Evolutionary conservation across 2,888 invertebrate species (phyloP).

Genomic region (Temnothorax ravouxi): DNA sequence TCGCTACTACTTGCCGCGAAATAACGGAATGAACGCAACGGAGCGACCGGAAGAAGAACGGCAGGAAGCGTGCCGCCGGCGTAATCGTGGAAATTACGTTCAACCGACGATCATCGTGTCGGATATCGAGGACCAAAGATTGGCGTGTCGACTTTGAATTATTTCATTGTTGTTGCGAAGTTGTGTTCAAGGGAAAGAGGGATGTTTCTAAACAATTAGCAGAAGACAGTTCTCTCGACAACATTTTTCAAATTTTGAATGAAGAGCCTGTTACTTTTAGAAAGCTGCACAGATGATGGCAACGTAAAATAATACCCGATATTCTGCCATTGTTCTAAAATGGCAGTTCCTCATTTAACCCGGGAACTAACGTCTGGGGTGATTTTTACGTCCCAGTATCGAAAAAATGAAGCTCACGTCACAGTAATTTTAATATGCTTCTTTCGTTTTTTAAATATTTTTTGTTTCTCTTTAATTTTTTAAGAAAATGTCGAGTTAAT

Average conservation of each 20-base stretch:
- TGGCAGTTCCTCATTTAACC: neutral
- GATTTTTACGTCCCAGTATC: too few relatives aligned
- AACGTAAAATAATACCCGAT: neutral
- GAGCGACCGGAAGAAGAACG: constrained; percentile 27
- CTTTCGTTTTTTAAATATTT: too few relatives aligned
- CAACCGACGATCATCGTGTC: constrained; percentile 14
- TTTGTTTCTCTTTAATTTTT: too few relatives aligned
- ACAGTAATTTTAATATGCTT: too few relatives aligned
- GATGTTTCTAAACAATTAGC: neutral
- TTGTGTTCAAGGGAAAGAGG: neutral
- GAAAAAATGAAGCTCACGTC: too few relatives aligned
- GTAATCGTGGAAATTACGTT: constrained; percentile 46
- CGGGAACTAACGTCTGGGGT: too few relatives aligned
- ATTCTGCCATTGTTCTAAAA: neutral
- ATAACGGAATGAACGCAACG: constrained; percentile 62
- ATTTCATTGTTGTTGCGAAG: neutral
- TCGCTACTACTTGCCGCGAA: constrained; percentile 39
- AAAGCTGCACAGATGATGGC: neutral
- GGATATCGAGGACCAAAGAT: neutral
- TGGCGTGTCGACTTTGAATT: neutral
- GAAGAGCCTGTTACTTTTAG: neutral
- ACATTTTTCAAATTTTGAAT: neutral
- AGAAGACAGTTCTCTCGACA: neutral
- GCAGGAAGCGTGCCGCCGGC: constrained; percentile 29
- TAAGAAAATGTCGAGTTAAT: too few relatives aligned